These are phyloP conservation scores for Schizothorax lantsangensis DNA, from an alignment of 2,797 vertebrate genomes.

Conservation along the genomic window DNA sequence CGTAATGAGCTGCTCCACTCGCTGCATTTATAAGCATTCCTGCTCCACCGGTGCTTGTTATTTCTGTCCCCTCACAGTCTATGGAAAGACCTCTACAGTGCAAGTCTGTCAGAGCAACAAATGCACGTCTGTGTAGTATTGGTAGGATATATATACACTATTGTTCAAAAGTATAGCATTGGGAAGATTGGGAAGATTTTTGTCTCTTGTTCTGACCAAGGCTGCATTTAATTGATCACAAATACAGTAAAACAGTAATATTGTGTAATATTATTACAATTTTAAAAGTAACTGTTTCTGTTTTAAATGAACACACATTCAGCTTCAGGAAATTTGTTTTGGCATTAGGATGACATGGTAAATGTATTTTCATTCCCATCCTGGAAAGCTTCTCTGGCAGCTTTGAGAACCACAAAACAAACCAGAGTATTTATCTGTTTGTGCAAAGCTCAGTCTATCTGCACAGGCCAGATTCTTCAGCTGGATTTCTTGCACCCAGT, in stretches of 20 bases:
- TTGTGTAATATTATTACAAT: background rate
- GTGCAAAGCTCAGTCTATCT: slow-evolving; percentile 21
- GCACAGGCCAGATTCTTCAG: slow-evolving; percentile 6
- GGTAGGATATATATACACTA: background rate
- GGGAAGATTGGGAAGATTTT: too few relatives aligned
- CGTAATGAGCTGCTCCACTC: slow-evolving; percentile 2
- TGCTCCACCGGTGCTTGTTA: background rate
- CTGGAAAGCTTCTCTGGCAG: slow-evolving; percentile 18
- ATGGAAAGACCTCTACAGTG: background rate
- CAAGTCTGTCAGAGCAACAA: slow-evolving; percentile 12
- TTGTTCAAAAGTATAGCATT: background rate
- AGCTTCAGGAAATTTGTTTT: slow-evolving; percentile 42
- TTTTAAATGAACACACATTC: slow-evolving; percentile 33
- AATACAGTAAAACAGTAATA: background rate
- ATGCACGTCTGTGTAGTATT: background rate
- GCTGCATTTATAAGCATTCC: slow-evolving; percentile 21
- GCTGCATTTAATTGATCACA: background rate
- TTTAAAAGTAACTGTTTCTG: background rate
- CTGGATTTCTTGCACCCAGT: background rate
- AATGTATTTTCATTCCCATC: slow-evolving; percentile 45
- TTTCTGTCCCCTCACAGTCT: background rate
- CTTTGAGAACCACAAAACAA: slow-evolving; percentile 39
- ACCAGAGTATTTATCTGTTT: slow-evolving; percentile 1
- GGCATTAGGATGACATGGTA: slow-evolving; percentile 41
- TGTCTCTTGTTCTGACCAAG: background rate